Conservation (phyloP, 2,797 vertebrate genomes). For the Gadopsis marmoratus region DNA sequence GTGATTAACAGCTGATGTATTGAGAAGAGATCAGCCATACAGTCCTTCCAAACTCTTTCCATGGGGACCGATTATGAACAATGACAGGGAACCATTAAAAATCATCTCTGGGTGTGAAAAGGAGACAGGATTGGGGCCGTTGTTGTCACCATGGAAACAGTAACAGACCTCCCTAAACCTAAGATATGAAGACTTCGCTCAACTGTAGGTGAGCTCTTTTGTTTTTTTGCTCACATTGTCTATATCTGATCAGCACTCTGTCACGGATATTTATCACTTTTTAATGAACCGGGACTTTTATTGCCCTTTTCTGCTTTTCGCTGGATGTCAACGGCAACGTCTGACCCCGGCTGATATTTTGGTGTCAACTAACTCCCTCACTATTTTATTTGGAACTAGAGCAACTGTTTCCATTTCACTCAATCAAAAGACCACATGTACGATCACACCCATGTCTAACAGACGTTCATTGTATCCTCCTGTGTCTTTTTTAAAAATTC, state of each 20-base stretch:
- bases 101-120: conserved; percentile 20
- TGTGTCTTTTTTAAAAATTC: background rate
- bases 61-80: conserved; percentile 40
- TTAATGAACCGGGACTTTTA: conserved; percentile 35
- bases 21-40: conserved; percentile 34
- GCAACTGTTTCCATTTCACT: conserved; percentile 32
- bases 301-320: conserved; percentile 21
- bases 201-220: conserved; percentile 9
- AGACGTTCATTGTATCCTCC: conserved; percentile 7
- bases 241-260: conserved; percentile 29
- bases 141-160: conserved; percentile 59
- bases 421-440: conserved; percentile 45
- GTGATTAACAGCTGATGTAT: conserved; percentile 36
- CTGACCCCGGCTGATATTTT: conserved; percentile 35
- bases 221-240: conserved; percentile 2
- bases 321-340: conserved; percentile 14
- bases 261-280: conserved; percentile 31
- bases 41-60: conserved; percentile 26
- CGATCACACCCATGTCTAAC: conserved; percentile 35
- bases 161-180: too few species aligned
- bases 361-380: conserved; percentile 6
- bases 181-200: conserved; percentile 17
- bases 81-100: conserved; percentile 36
- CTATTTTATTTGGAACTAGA: conserved; percentile 56
- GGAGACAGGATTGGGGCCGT: conserved; percentile 25